Evolutionary conservation across 2,888 invertebrate genomes (phyloP), one percentile per base, ranked within the genome.

Genomic region (Mystacides longicornis): DNA sequence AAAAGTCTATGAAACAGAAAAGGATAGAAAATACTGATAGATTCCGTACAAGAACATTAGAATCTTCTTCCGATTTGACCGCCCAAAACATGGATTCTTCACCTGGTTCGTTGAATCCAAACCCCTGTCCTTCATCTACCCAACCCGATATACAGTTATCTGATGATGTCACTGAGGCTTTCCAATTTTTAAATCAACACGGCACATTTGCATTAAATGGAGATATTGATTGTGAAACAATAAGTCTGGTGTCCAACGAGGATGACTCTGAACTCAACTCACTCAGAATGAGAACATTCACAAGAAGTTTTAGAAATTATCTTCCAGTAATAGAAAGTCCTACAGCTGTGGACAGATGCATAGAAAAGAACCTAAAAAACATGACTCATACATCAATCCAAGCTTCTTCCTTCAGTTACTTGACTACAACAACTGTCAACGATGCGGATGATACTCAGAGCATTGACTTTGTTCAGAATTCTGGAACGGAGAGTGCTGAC

Each of bases 201-300:
- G 16, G 49, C 5, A 20, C 43, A 2, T 56, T 58, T 27, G 60
- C 58, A 50, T 52, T 56, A 14, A 31, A 54, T 3, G 42, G 19
- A 1, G 61, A 61, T 50, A 62, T 79, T 21, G 82, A 82, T 60
- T 79, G 80, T 62, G 83, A 83, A 66, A 83, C 61, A 7, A 58
- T 88, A 60, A 87, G 86, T 65, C 67, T 83, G 43, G 85, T 86
- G 1, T 85, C 86, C 52, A 85, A 85, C 64, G 87, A 86, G 57
- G 86, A 86, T 53, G 85, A 86, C 63, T 83, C 83, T 20, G 85
- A 86, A 66, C 74, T 79, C 20, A 80, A 79, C 66, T 77, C 81
- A 52, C 74, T 78, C 9, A 74, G 78, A 65, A 78, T 80, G 72
- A 77, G 78, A 70, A 81, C 81, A 1, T 81, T 81, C 67, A 79